Base-by-base conservation (phyloP, 2,797 vertebrate genomes). In the Megalops cyprinoides region DNA sequence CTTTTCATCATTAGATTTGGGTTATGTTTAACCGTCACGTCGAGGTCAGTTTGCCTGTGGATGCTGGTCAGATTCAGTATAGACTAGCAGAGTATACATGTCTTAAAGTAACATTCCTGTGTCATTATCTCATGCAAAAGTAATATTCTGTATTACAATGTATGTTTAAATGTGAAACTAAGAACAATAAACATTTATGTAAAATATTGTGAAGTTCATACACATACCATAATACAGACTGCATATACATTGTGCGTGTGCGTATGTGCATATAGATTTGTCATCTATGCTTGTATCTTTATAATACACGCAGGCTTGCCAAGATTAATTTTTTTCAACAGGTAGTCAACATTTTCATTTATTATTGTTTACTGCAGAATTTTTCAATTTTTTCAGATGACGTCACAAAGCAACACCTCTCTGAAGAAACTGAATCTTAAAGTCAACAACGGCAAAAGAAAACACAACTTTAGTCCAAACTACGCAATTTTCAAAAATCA, bases 1-100 rank as follows among this genome's bases (percentile, higher is more conserved):
- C 55, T 77, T 80, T 79, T 60, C 73, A 74, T 56, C 31, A 60
- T 78, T 71, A 78, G 34, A 23, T 25, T 46, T 37, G 18, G 28
- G 7, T 25, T 42, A 12, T 65, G n/a, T 31, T 34, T 18, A 31
- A 74, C 31, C 44, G 55, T 46, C 74, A 9, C 46, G n/a, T 44
- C 9, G 51, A 10, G 12, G 55, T 60, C 25, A 37, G 31, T 12
- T 65, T 15, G 14, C 31, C 31, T 65, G 60, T 18, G 31, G 60
- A 65, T 65, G 34, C 14, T 37, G 1, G 31, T 58, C 25, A 15
- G 42, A 44, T 20, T 15, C 37, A 42, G 25, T 74, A 23, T 48
- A 10, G 20, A 12, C 44, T 73, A 20, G 37, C 42, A 46, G 71
- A 48, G n/a, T 46, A 74, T 23, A 12, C 18, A 46, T 8, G 39